Evolutionary conservation across 2,888 invertebrate genomes (phyloP), one percentile per base, ranked within the genome.

Genomic region (Mesochorus sp.): DNA sequence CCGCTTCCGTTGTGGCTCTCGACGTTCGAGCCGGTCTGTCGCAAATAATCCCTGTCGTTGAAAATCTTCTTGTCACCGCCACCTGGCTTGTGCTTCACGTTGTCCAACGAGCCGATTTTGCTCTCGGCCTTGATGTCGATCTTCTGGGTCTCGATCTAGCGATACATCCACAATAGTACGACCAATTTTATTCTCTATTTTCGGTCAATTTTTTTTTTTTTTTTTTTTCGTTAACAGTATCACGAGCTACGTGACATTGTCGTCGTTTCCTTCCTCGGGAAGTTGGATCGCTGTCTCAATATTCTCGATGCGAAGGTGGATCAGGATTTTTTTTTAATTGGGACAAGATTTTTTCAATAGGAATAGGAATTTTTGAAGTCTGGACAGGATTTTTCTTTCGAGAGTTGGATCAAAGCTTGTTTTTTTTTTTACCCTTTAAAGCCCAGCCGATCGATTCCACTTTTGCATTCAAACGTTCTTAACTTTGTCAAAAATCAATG

Each of bases 1-100:
- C 88, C 88, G 80, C 90, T 90, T 67, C 89, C 89, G 72, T 80
- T 81, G 64, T 76, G 76, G 70, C 87, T 87, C 73, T 89, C 83
- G 66, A 87, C 88, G 77, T 88, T 89, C 2, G 88, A 87, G 61
- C 87, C 83, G 10, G 86, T 93, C 93, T 97, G 96, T 92, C 95
- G 96, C 91, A 97, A 94, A 93, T 97, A 97, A 81, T 96, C 96
- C 92, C 96, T 97, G 92, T 97, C 97, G 91, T 97, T 96, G 91
- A 97, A 97, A 89, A 97, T 97, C 93, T 97, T 98, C 92, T 96
- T 96, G 84, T 97, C 97, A 55, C 98, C 98, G 80, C 98, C 98
- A 85, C 97, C 96, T 73, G 98, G 97, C 92, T 94, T 96, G 93
- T 98, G 96, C 91, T 95, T 96, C 85, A 97, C 94, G 92, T 97